A percentile compares a stretch with the other conserved stretches of the same genome.
Evolutionary conservation across 2,113 vertebrate species (phyloP).

Genomic region (Pteronura brasiliensis): DNA sequence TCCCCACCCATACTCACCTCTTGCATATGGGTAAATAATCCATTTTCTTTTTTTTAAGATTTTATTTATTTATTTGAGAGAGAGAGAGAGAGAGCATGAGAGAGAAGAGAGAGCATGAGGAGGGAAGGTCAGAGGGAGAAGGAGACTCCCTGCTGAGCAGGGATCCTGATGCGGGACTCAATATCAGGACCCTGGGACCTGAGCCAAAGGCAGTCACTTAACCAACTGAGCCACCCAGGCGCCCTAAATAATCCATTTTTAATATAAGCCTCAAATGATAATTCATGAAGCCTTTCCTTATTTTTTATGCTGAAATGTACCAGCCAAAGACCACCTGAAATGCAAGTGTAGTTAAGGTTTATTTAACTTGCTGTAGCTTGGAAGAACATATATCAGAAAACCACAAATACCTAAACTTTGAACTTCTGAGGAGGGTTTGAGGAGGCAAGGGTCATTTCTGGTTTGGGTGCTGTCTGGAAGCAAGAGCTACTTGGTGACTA

Average conservation of each 20-base stretch:
- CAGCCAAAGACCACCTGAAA: background rate
- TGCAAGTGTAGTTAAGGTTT: background rate
- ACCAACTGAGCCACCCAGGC: too few relatives aligned
- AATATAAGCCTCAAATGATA: background rate
- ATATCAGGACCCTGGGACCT: too few relatives aligned
- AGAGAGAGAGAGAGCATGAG: too few relatives aligned
- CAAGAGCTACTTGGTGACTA: background rate
- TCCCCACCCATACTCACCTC: background rate
- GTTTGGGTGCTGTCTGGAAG: background rate
- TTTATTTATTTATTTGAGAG: background rate
- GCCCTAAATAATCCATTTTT: background rate
- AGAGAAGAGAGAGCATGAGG: too few relatives aligned
- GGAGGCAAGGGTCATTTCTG: background rate
- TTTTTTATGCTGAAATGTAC: background rate
- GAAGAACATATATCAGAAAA: background rate
- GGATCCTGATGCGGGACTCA: too few relatives aligned
- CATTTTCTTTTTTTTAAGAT: background rate
- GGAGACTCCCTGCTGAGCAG: too few relatives aligned
- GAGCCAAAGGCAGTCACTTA: too few relatives aligned
- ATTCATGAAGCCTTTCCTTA: background rate
- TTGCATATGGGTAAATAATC: background rate
- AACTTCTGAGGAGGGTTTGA: background rate
- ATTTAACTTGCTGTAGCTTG: background rate
- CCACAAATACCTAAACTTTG: background rate
- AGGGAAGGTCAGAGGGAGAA: too few relatives aligned